Base-by-base conservation (phyloP, 53 echinoderm and acorn worm species). In the Patiria pectinifera region DNA sequence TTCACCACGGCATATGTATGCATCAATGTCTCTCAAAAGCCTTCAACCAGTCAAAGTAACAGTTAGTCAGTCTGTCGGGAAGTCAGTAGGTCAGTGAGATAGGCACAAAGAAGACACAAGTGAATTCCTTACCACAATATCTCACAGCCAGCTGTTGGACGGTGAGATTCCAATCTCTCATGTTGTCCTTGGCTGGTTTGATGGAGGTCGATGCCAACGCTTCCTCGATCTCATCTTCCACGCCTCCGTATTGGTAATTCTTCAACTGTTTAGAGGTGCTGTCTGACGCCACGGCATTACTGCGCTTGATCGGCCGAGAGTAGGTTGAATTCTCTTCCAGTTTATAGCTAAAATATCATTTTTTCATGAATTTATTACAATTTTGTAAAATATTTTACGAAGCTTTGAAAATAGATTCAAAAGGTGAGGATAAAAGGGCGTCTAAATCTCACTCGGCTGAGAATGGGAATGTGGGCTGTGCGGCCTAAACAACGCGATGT, bases 141-240 rank as follows among this genome's bases (percentile, higher is more conserved):
- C 96, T 93, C 45, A 94, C 45, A 44, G 96, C 95, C 19, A 95
- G 91, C 82, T 96, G 96, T 45, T 45, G 87, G n/a, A 93, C 46
- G 12, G 96, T 96, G n/a, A 96, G 93, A 86, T 96, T 96, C 88
- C 93, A 92, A 69, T 96, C 96, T 69, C 86, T 87, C 43, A 96
- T 49, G 46, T 85, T 87, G 10, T 96, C 96, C 14, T 88, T 90
- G 46, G 92, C 83, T 2, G 93, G 93, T 13, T 45, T 80, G 62
- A 96, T 83, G 16, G 93, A 91, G 15, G 89, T 78, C 19, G 93
- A 83, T 18, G 94, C 87, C 47, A 96, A 82, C 1, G 96, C 96
- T 18, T 91, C 92, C 48, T 84, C 89, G 11, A 96, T 95, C 2
- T 96, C 96, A 71, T 96, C 95, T 48, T 93, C 94, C 2, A 96